Percentiles rank a stretch among this genome's conserved stretches.
Conservation (phyloP, 2,797 vertebrate genomes). For the Eulemur rubriventer region DNA sequence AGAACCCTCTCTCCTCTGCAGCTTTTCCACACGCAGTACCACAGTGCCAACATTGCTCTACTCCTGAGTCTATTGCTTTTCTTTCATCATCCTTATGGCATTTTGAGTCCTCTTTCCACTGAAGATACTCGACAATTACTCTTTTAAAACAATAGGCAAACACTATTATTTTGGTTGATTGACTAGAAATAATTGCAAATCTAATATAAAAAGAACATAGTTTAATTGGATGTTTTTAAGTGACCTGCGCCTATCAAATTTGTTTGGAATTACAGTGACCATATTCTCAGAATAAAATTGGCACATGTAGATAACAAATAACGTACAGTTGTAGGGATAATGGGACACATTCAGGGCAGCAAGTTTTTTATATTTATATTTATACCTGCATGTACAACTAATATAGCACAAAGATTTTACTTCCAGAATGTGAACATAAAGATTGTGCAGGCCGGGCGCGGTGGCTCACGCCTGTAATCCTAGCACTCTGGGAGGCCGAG, state of each 20-base stretch:
- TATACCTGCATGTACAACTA: not conserved
- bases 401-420: not conserved
- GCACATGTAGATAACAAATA: not conserved
- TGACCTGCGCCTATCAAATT: not conserved
- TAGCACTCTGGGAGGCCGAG: too few relatives aligned
- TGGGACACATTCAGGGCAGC: not conserved
- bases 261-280: not conserved
- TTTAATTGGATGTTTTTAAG: not conserved
- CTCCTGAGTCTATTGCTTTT: not conserved
- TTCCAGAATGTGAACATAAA: not conserved
- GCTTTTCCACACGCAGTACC: not conserved
- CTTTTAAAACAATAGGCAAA: not conserved
- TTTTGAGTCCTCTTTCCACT: not conserved
- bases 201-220: not conserved
- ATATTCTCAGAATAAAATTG: not conserved
- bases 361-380: not conserved
- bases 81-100: too few relatives aligned
- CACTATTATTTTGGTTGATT: not conserved
- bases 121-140: not conserved
- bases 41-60: too few relatives aligned
- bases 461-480: too few relatives aligned
- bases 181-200: not conserved
- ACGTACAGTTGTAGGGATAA: not conserved
- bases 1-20: too few relatives aligned
- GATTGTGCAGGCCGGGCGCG: too few relatives aligned